phyloP scores from a whole-genome alignment of 2,888 invertebrate genomes.

The Scaptomyza tumidula region DNA sequence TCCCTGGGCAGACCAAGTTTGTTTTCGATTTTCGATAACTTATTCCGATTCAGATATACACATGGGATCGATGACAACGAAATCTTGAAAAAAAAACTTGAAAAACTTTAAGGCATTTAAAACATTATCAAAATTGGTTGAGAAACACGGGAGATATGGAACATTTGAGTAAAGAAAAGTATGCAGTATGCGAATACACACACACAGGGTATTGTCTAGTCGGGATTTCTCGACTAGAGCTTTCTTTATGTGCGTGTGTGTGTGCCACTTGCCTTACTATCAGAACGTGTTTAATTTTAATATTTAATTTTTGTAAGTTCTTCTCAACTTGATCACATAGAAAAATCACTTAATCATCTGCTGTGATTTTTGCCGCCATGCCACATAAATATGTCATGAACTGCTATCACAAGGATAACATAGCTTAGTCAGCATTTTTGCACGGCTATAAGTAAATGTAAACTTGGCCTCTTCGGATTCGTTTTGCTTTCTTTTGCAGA shows the following conservation, averaged over 20 bases:
- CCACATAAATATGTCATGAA: slow-evolving; percentile 7
- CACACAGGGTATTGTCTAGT: too few relatives aligned
- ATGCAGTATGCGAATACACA: too few relatives aligned
- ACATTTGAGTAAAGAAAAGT: too few relatives aligned
- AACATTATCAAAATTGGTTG: too few relatives aligned
- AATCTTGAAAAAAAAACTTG: too few relatives aligned
- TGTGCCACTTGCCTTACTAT: slow-evolving; percentile 11
- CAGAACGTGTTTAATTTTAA: neutral
- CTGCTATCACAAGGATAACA: slow-evolving; percentile 5
- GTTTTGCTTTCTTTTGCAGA: neutral
- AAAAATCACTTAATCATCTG: slow-evolving; percentile 19
- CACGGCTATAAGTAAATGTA: slow-evolving; percentile 1
- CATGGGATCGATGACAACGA: too few relatives aligned
- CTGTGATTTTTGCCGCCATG: neutral
- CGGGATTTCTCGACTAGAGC: too few relatives aligned
- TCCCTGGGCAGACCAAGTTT: too few relatives aligned
- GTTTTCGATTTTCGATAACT: too few relatives aligned
- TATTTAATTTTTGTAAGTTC: neutral
- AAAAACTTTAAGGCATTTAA: too few relatives aligned
- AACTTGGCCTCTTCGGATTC: slow-evolving; percentile 27
- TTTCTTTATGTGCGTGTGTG: neutral
- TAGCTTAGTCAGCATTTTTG: slow-evolving; percentile 25
- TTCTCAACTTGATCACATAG: neutral
- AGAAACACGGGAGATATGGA: too few relatives aligned
- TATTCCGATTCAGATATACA: too few relatives aligned